Percentiles rank a stretch among this genome's conserved stretches.
Evolutionary conservation across 2,888 invertebrate species (phyloP).

Genomic region (Calephelis perditalis): DNA sequence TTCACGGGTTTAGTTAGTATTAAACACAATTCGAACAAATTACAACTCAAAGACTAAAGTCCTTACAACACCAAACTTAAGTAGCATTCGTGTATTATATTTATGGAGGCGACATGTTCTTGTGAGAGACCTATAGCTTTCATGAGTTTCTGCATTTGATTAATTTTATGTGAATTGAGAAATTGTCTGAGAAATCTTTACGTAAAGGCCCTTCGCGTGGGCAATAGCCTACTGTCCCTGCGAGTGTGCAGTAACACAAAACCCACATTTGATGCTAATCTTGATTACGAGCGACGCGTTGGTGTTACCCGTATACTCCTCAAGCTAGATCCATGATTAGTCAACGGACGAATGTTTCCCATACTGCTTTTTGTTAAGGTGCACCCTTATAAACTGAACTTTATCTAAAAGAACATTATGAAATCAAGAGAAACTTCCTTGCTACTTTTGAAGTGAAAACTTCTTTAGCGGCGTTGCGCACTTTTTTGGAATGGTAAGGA

Average conservation of each 20-base stretch:
- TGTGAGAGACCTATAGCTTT: constrained; percentile 5
- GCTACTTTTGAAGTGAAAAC: too few relatives aligned
- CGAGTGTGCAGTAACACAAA: constrained; percentile 21
- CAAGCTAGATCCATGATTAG: constrained; percentile 16
- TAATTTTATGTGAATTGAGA: constrained; percentile 13
- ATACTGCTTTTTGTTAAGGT: neutral
- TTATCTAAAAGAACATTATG: too few relatives aligned
- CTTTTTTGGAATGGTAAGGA: too few relatives aligned
- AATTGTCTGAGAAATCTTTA: constrained; percentile 15
- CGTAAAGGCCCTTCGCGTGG: constrained; percentile 18
- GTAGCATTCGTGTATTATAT: neutral
- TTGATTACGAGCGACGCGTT: constrained; percentile 17
- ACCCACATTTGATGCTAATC: constrained; percentile 43
- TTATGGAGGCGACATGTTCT: neutral
- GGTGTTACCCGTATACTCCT: constrained; percentile 1
- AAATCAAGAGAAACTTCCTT: too few relatives aligned
- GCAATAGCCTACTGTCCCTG: constrained; percentile 14
- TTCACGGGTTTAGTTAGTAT: too few relatives aligned
- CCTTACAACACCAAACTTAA: too few relatives aligned
- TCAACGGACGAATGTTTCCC: neutral
- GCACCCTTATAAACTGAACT: too few relatives aligned
- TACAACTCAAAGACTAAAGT: too few relatives aligned
- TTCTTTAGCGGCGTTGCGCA: too few relatives aligned
- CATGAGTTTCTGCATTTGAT: constrained; percentile 13
- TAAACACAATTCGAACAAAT: too few relatives aligned